Conservation (phyloP, 2,888 invertebrate genomes). For the Zygogramma bicolorata region DNA sequence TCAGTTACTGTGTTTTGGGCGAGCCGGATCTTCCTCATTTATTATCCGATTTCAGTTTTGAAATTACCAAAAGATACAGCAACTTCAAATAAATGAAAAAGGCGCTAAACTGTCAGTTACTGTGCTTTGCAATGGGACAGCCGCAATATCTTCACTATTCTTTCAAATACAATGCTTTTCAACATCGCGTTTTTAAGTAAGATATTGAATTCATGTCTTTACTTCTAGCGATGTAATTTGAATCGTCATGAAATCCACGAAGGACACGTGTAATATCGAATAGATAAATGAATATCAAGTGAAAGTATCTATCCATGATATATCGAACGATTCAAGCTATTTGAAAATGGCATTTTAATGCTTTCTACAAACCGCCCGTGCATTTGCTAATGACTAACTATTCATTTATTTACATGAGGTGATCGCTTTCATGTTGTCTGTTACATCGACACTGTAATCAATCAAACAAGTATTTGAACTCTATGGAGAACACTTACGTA, state of each 20-base stretch:
- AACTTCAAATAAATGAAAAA: too few species aligned
- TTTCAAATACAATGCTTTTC: too few species aligned
- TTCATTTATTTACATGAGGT: neutral
- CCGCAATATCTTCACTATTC: too few species aligned
- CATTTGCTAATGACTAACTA: neutral
- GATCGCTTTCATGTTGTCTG: neutral
- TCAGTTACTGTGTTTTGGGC: too few species aligned
- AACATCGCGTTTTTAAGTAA: neutral
- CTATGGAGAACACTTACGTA: too few species aligned
- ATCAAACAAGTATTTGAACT: neutral
- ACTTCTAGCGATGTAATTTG: neutral
- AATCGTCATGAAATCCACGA: neutral
- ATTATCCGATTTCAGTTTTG: too few species aligned
- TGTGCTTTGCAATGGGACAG: too few species aligned
- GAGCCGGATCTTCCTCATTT: too few species aligned
- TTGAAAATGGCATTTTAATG: slow-evolving; percentile 5
- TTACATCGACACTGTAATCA: neutral
- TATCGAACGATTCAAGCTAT: neutral
- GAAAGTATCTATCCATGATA: neutral
- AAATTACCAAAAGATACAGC: too few species aligned
- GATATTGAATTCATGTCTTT: neutral
- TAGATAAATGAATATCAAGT: neutral
- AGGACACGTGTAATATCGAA: neutral
- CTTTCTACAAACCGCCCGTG: neutral
- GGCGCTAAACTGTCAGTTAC: too few species aligned